Conservation (phyloP, 2,888 invertebrate species). For the Agrochola macilenta region DNA sequence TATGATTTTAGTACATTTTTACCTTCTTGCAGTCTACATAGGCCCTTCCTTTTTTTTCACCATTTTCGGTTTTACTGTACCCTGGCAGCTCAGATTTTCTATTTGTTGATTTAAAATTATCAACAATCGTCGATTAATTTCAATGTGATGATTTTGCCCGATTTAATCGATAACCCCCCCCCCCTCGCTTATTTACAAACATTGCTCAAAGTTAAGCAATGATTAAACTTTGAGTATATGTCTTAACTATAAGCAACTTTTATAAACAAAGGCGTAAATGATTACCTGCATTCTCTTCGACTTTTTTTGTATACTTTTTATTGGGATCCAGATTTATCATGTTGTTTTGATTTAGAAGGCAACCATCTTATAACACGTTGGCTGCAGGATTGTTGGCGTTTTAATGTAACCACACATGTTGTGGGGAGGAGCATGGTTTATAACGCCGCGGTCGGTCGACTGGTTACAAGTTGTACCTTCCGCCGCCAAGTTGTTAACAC, state of each 20-base stretch:
- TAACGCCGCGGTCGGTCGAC: neutral
- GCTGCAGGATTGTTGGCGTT: constrained; percentile 14
- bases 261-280: neutral
- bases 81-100: constrained; percentile 49
- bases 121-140: neutral
- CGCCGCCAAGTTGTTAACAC: constrained; percentile 38
- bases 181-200: neutral
- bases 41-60: neutral
- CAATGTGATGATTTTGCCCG: constrained; percentile 11
- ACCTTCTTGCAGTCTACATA: constrained; percentile 1
- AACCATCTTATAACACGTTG: constrained; percentile 33
- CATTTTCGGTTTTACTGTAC: neutral
- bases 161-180: neutral
- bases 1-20: constrained; percentile 37
- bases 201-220: neutral
- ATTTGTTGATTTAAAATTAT: constrained; percentile 21
- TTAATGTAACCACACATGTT: neutral
- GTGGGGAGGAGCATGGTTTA: neutral
- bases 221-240: neutral
- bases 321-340: constrained; percentile 72
- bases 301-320: neutral
- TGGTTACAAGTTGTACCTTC: neutral
- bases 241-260: neutral
- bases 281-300: neutral
- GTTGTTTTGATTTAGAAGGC: constrained; percentile 43